phyloP scores from a whole-genome alignment of 2,113 vertebrate species.

The human (Homo sapiens) region DNA sequence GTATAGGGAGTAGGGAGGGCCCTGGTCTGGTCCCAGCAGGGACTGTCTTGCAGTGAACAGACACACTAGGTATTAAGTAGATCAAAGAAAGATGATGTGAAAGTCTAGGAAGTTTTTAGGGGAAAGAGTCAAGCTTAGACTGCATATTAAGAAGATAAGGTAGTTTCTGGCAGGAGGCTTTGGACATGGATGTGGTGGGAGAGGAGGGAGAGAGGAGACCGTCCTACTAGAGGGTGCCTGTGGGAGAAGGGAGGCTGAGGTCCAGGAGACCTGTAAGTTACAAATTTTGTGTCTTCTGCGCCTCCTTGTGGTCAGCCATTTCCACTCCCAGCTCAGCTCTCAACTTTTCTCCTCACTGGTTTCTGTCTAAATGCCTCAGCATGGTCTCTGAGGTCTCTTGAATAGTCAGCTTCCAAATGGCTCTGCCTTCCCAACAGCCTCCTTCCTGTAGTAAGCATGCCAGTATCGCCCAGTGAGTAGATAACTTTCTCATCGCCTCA shows the following conservation, averaged over 20 bases:
- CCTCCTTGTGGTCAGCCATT: not conserved
- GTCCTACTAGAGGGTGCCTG: not conserved
- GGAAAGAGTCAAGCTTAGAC: not conserved
- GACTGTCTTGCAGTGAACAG: not conserved
- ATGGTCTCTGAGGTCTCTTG: not conserved
- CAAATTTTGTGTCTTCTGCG: not conserved
- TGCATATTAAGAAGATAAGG: not conserved
- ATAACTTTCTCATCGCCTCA: too few species aligned
- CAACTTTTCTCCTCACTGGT: not conserved
- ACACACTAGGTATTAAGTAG: not conserved
- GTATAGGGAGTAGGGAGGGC: not conserved
- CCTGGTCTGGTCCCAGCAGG: not conserved
- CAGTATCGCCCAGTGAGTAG: not conserved
- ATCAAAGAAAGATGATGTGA: not conserved
- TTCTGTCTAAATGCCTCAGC: not conserved
- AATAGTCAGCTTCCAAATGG: not conserved
- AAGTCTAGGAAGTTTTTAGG: not conserved
- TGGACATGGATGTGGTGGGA: not conserved
- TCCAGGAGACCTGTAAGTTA: not conserved
- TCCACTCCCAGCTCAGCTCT: not conserved
- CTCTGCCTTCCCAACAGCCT: not conserved
- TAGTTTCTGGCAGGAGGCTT: not conserved
- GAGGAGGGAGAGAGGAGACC: accelerated
- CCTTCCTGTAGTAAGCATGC: not conserved
- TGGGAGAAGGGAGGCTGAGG: not conserved